Evolutionary conservation across 1,140 invertebrate species (phyloP), one percentile per base, ranked within the genome.

Genomic region (Drosophila kepulauana): DNA sequence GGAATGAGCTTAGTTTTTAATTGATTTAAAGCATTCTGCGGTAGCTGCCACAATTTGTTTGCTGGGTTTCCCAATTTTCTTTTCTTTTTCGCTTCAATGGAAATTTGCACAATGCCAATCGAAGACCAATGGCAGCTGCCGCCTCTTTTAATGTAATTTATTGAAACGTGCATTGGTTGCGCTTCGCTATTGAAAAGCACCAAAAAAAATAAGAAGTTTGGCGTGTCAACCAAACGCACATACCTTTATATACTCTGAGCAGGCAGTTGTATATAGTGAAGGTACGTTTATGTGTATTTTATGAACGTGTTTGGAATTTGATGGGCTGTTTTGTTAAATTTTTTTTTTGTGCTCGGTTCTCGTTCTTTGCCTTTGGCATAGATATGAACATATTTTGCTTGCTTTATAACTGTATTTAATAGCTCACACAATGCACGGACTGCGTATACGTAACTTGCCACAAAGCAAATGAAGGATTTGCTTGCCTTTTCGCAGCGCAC

Each of bases 271-370:
- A 56, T 58, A 58, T 58, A 58, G 16, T 45, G 25, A n/a, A 45
- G 41, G 41, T 58, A 58, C 61, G 11, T 54, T 57, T 52, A 45
- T 64, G 57, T 59, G 68, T 65, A 63, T 74, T 84, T 75, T 71
- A 72, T 69, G 82, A 51, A 86, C 82, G 82, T 86, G 82, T 72
- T 52, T 66, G 54, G 82, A 86, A 86, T 86, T 70, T 70, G 45
- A 77, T 76, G 69, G 35, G 72, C 16, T 49, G 33, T 11, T 62
- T 62, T 49, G 7, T 46, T 68, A 46, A 54, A 43, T 67, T 49
- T 64, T 52, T 28, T 48, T 38, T 13, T 25, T 25, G 20, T 25
- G 20, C 20, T 25, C 20, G 20, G 0, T 4, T 25, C 20, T 25
- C 20, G 20, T 25, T 48, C 35, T 25, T 46, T 25, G 25, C 58